Evolutionary conservation across 2,888 invertebrate genomes (phyloP).

Genomic region (Oscheius sp.): DNA sequence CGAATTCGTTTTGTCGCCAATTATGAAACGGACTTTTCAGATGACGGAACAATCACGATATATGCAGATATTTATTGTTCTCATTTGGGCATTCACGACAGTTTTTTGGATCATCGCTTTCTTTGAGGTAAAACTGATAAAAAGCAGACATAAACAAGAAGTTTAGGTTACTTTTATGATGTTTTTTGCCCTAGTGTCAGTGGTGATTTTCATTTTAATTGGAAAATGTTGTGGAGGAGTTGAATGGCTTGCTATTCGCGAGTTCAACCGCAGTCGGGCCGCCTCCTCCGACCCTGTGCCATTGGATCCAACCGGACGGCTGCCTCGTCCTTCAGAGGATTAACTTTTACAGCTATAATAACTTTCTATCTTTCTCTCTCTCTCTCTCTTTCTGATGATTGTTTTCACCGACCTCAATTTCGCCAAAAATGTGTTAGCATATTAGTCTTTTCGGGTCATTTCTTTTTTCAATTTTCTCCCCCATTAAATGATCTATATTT

Average conservation of each 20-base stretch:
- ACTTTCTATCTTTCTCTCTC: slow-evolving; percentile 6
- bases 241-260: slow-evolving; percentile 56
- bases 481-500: not conserved
- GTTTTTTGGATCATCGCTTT: slow-evolving; percentile 58
- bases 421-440: slow-evolving; percentile 6
- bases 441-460: slow-evolving; percentile 5
- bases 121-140: slow-evolving; percentile 45
- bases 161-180: slow-evolving; percentile 46
- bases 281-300: slow-evolving; percentile 26
- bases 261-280: slow-evolving; percentile 36
- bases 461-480: not conserved
- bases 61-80: slow-evolving; percentile 49
- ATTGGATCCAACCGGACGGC: not conserved
- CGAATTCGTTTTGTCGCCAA: not conserved
- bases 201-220: slow-evolving; percentile 37
- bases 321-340: slow-evolving; percentile 24
- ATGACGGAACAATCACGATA: slow-evolving; percentile 8
- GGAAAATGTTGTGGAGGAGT: slow-evolving; percentile 58
- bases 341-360: slow-evolving; percentile 6
- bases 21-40: not conserved
- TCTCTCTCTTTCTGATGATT: slow-evolving; percentile 1
- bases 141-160: not conserved
- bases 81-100: slow-evolving; percentile 61
- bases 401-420: too few species aligned
- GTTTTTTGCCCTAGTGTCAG: slow-evolving; percentile 40